A percentile compares a stretch with the other conserved stretches of the same genome.
These are phyloP conservation scores for Rotaria socialis DNA, from an alignment of 2,888 invertebrate genomes.

Conservation along the genomic window DNA sequence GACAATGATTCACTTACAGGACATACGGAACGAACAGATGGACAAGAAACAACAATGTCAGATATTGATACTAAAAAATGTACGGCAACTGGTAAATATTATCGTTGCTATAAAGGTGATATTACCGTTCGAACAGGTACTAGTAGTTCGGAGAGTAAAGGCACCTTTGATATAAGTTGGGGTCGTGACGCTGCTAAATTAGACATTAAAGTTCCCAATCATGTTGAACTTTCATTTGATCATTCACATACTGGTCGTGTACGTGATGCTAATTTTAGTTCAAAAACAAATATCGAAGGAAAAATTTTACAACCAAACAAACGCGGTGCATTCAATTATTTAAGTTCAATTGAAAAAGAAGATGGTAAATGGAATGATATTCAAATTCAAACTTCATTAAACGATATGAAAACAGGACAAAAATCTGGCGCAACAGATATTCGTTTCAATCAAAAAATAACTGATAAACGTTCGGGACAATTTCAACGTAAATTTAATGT, in stretches of 20 bases:
- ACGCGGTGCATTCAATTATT: neutral
- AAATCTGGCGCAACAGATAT: neutral
- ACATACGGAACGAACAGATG: neutral
- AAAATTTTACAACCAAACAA: neutral
- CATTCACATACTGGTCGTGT: neutral
- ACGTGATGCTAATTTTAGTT: neutral
- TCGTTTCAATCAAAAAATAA: neutral
- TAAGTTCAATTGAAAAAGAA: neutral
- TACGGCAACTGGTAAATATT: neutral
- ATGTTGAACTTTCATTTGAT: neutral
- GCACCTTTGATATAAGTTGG: neutral
- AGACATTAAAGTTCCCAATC: neutral
- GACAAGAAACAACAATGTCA: neutral
- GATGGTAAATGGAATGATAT: constrained; percentile 9
- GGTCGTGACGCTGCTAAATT: neutral
- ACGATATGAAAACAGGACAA: neutral
- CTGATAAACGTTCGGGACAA: neutral
- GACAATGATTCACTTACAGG: neutral
- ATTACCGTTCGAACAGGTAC: neutral
- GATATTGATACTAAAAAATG: constrained; percentile 11
- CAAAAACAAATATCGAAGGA: neutral
- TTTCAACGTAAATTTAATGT: neutral
- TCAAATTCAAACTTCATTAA: neutral
- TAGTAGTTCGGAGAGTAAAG: neutral
- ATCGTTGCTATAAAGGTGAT: neutral